Percentiles rank a stretch among this genome's conserved stretches.
Evolutionary conservation across 2,797 vertebrate genomes (phyloP).

Genomic region (Parotocinclus haroldoi): DNA sequence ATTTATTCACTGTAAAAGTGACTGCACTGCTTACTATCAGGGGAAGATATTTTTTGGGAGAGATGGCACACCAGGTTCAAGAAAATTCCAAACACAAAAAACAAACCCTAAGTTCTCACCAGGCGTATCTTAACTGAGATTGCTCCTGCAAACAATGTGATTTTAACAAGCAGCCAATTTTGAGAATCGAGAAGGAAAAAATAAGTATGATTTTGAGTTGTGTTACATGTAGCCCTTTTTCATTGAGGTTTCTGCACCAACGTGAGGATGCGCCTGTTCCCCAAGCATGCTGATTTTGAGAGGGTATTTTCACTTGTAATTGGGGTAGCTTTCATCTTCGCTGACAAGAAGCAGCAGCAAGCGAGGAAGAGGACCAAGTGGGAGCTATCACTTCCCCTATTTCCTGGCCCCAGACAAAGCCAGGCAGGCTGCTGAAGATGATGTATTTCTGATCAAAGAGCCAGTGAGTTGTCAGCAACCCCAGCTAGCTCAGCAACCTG

Average conservation of each 20-base stretch:
- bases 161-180: slow-evolving; percentile 66
- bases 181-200: slow-evolving; percentile 42
- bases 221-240: slow-evolving; percentile 60
- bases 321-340: slow-evolving; percentile 86
- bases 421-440: slow-evolving; percentile 76
- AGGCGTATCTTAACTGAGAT: slow-evolving; percentile 67
- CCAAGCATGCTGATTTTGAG: slow-evolving; percentile 63
- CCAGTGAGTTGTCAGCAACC: slow-evolving; percentile 76
- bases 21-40: slow-evolving; percentile 8
- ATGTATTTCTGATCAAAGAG: slow-evolving; percentile 88
- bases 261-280: slow-evolving; percentile 58
- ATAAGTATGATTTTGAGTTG: slow-evolving; percentile 65
- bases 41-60: slow-evolving; percentile 31
- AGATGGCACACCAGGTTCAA: slow-evolving; percentile 41
- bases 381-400: slow-evolving; percentile 81
- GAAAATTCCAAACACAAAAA: slow-evolving; percentile 59
- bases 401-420: slow-evolving; percentile 86
- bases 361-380: slow-evolving; percentile 77
- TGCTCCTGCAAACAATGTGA: slow-evolving; percentile 57
- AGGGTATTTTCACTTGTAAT: slow-evolving; percentile 82
- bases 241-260: slow-evolving; percentile 66
- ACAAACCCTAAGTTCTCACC: slow-evolving; percentile 49
- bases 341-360: slow-evolving; percentile 75
- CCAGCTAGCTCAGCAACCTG: slow-evolving; percentile 72
- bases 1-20: slow-evolving; percentile 2